These are phyloP conservation scores for Olivierus martensii DNA, from an alignment of 1,140 invertebrate species.

Conservation along the genomic window DNA sequence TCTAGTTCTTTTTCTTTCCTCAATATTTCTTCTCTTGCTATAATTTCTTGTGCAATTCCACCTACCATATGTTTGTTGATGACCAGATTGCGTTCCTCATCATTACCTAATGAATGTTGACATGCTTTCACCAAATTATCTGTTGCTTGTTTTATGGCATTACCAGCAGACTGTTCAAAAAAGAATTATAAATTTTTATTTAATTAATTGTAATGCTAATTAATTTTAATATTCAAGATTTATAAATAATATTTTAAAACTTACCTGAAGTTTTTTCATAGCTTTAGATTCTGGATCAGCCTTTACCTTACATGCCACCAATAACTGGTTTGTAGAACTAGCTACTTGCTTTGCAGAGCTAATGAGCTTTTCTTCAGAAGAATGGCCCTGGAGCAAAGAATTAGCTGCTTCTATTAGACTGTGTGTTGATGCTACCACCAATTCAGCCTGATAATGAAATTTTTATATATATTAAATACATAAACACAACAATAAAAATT, in stretches of 20 bases:
- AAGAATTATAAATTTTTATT: background rate
- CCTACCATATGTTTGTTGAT: slow-evolving; percentile 65
- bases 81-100: slow-evolving; percentile 73
- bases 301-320: slow-evolving; percentile 97
- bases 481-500: too few species aligned
- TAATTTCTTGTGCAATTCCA: slow-evolving; percentile 74
- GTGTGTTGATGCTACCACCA: slow-evolving; percentile 93
- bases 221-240: background rate
- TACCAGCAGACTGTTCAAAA: slow-evolving; percentile 63
- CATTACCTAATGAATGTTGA: slow-evolving; percentile 70
- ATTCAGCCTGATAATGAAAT: slow-evolving; percentile 8
- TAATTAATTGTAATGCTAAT: background rate
- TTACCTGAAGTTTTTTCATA: slow-evolving; percentile 63
- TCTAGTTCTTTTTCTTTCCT: slow-evolving; percentile 86
- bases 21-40: slow-evolving; percentile 47
- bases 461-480: too few species aligned
- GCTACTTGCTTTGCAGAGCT: slow-evolving; percentile 92
- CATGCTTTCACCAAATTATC: slow-evolving; percentile 92
- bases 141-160: slow-evolving; percentile 93
- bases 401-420: slow-evolving; percentile 94
- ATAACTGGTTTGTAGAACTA: slow-evolving; percentile 84
- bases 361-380: slow-evolving; percentile 88
- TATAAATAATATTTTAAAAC: background rate
- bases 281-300: slow-evolving; percentile 86
- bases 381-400: slow-evolving; percentile 82